Evolutionary conservation across 1,140 invertebrate genomes (phyloP), one percentile per base, ranked within the genome.

Genomic region (Phthorimaea operculella): DNA sequence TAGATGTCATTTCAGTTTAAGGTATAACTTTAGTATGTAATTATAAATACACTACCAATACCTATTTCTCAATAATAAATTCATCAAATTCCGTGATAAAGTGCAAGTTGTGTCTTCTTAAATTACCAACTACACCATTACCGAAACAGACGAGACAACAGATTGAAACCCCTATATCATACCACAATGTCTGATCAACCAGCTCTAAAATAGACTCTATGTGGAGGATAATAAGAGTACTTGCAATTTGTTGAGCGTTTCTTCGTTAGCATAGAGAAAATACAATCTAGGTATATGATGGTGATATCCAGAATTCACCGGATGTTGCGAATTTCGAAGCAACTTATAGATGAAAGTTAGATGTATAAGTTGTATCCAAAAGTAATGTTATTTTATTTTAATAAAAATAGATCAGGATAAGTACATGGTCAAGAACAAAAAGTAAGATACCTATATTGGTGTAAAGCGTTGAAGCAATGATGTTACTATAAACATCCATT

Each of bases 281-380:
- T 79, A 69, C 73, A 79, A 79, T 78, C 69, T 73, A 60, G 57
- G 64, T 62, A 60, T 65, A 61, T 71, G 65, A 68, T 77, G 61
- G 66, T 70, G 74, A 4, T 28, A 2, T 4, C 21, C 21, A 67
- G 69, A 70, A 74, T 63, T 64, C 66, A 63, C 76, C 81, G 81
- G 81, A 77, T 84, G 81, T 76, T 81, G 78, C 60, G 73, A 80
- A 79, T 78, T 82, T 80, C 69, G 58, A 62, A 61, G 67, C 70
- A 79, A 79, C 79, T 83, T 78, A 79, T 78, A 78, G 72, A 57
- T 59, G 54, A 53, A 59, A 75, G 44, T 47, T 47, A 8, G 15
- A 15, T 4, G 44, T 14, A 4, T 47, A 47, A 16, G 7, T 4
- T 47, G 12, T 47, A 47, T 47, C 11, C 9, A 42, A n/a, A 42